Base-by-base conservation (phyloP, 2,888 invertebrate species). In the Drosophila niveifrons region DNA sequence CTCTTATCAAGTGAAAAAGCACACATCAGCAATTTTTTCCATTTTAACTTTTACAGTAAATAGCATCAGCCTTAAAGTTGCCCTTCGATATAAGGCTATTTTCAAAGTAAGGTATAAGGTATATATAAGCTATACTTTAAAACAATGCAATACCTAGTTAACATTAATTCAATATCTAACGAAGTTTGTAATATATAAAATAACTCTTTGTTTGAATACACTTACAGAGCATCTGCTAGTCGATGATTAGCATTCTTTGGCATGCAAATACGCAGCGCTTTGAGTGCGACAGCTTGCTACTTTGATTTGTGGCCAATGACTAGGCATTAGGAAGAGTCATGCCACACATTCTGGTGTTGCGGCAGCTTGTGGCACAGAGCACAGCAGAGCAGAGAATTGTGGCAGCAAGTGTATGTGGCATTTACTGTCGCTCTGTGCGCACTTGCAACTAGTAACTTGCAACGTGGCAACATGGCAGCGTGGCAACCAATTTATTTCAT, bases 401-500 rank as follows among this genome's bases (percentile, higher is more conserved):
- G 61, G 69, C 66, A 58, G 44, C 55, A 46, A 59, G 51, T 63
- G 57, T 46, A 56, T 77, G 73, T 67, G 73, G 48, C 78, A 74
- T 71, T 74, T 76, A 58, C 59, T 76, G 57, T 53, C 52, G 13
- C 39, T 11, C 31, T 44, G 58, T 44, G 58, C 8, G 29, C 17
- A 34, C 34, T 31, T n/a, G 55, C 23, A 52, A 13, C 52, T 52
- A 41, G 39, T 23, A 39, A 52, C 52, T 52, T 23, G 39, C 52
- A 52, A 52, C 18, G 31, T 39, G 11, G 15, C 48, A 58, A 39
- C 28, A 11, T 15, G 62, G 63, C 52, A 50, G 59, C 59, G 64
- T 57, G 15, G 62, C 75, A 75, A 56, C 59, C 79, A 79, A 79
- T 76, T 76, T 76, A 79, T 76, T 75, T 75, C 80, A 76, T 79